A percentile compares a stretch with the other conserved stretches of the same genome.
phyloP scores from a whole-genome alignment of 2,113 vertebrate species.

The Paradisaea rubra region DNA sequence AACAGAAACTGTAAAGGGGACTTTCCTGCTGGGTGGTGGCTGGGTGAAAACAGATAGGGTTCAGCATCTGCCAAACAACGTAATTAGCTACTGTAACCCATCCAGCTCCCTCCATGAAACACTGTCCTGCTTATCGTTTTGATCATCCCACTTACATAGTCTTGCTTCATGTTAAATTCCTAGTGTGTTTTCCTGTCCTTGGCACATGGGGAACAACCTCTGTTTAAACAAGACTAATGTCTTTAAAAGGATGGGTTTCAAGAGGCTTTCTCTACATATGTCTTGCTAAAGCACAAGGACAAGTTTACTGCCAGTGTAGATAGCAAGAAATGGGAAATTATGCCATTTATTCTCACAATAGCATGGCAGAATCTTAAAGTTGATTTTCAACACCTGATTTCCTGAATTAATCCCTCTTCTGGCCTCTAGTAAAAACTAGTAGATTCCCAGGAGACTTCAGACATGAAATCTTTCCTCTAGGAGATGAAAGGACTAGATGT shows the following conservation, averaged over 20 bases:
- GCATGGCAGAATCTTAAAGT: background rate
- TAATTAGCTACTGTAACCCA: background rate
- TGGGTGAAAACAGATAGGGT: background rate
- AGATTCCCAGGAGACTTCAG: background rate
- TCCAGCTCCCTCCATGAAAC: background rate
- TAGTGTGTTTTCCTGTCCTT: background rate
- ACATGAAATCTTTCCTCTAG: background rate
- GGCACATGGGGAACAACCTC: background rate
- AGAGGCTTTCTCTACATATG: background rate
- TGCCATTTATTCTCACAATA: background rate
- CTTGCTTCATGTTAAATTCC: background rate
- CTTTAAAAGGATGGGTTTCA: background rate
- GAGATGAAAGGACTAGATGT: background rate
- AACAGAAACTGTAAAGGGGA: background rate
- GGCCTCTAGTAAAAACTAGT: background rate
- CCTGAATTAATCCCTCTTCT: background rate
- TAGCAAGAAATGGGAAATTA: background rate
- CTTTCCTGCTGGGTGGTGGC: background rate
- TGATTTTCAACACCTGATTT: background rate
- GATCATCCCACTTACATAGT: background rate
- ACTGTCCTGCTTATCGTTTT: background rate
- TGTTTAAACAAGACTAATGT: background rate
- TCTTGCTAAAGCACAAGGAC: background rate
- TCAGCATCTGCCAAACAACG: background rate
- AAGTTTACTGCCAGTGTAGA: background rate